These are phyloP conservation scores for Bovichtus variegatus DNA, from an alignment of 2,797 vertebrate genomes.

Conservation along the genomic window DNA sequence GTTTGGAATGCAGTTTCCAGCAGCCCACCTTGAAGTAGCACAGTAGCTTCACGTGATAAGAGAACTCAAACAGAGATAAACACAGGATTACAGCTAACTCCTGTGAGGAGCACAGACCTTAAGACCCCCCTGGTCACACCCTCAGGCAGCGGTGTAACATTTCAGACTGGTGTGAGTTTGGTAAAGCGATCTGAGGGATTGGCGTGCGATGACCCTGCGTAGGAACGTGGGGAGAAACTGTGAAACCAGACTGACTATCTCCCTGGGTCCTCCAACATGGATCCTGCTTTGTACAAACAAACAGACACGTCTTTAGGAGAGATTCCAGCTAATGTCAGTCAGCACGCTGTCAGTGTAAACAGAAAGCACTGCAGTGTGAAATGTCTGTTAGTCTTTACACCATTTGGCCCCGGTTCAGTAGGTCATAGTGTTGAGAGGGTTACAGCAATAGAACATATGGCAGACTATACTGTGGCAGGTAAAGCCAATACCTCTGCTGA, in stretches of 20 bases:
- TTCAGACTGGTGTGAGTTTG: constrained; percentile 71
- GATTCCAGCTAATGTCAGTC: constrained; percentile 32
- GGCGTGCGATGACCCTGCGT: constrained; percentile 39
- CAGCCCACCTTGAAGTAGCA: constrained; percentile 38
- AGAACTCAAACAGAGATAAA: constrained; percentile 70
- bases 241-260: constrained; percentile 69
- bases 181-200: constrained; percentile 73
- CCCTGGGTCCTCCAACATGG: constrained; percentile 53
- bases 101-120: constrained; percentile 56
- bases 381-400: constrained; percentile 27
- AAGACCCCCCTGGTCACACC: constrained; percentile 52
- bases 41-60: constrained; percentile 61
- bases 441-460: constrained; percentile 8
- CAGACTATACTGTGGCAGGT: neutral
- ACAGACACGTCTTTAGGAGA: constrained; percentile 49
- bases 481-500: neutral
- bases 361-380: constrained; percentile 28
- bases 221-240: constrained; percentile 70
- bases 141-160: constrained; percentile 57
- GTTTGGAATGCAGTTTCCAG: constrained; percentile 8
- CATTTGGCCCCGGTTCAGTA: constrained; percentile 8
- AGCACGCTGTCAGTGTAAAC: constrained; percentile 22
- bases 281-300: constrained; percentile 71
- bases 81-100: constrained; percentile 72
- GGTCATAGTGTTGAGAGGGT: constrained; percentile 22